phyloP scores from a whole-genome alignment of 35 echinoderm and acorn worm species.

The Apostichopus japonicus region DNA sequence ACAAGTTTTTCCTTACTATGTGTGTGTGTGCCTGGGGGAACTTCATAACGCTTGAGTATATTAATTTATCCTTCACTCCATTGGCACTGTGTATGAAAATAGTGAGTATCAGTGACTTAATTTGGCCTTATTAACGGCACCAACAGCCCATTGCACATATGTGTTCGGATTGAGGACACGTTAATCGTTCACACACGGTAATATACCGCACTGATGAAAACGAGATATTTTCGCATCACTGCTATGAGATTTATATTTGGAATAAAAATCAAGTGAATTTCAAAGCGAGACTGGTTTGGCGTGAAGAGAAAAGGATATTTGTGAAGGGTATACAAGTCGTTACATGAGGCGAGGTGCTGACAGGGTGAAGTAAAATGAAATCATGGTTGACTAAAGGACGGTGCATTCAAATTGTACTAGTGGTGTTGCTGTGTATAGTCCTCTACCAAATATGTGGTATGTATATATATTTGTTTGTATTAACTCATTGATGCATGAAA shows the following conservation, averaged over 20 bases:
- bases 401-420: constrained; percentile 42
- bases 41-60: constrained; percentile 36
- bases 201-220: neutral
- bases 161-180: constrained; percentile 11
- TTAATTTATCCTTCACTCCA: constrained; percentile 46
- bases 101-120: constrained; percentile 34
- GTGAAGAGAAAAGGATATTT: neutral
- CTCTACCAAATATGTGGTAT: constrained; percentile 47
- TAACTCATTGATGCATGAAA: no score
- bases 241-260: constrained; percentile 36
- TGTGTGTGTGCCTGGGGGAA: constrained; percentile 36
- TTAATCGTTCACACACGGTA: neutral
- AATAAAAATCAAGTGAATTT: neutral
- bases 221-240: neutral
- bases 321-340: neutral
- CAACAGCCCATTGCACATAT: constrained; percentile 21
- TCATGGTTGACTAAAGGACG: constrained; percentile 44
- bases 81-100: constrained; percentile 50
- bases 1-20: neutral
- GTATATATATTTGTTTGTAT: neutral
- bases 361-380: constrained; percentile 32
- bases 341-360: neutral
- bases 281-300: neutral
- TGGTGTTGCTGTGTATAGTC: constrained; percentile 28
- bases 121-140: constrained; percentile 47